A percentile compares a stretch with the other conserved stretches of the same genome.
Conservation (phyloP, 2,888 invertebrate genomes). For the Agapetus fuscipes region DNA sequence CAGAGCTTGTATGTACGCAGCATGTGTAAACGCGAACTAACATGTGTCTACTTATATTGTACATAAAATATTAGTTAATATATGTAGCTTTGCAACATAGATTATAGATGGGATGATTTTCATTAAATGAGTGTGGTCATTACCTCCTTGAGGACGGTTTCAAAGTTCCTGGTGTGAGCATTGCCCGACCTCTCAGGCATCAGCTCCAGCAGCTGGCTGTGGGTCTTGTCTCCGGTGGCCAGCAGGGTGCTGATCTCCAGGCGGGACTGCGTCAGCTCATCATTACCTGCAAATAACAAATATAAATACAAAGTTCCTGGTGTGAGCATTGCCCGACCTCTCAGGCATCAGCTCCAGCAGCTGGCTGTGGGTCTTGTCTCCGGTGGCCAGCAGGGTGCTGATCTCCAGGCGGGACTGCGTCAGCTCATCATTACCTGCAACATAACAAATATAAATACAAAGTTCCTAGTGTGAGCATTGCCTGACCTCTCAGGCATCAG, state of each 20-base stretch:
- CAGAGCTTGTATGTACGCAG: no score
- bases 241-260: conserved; percentile 89
- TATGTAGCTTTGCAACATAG: no score
- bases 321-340: conserved; percentile 84
- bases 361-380: conserved; percentile 93
- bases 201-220: conserved; percentile 87
- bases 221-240: conserved; percentile 91
- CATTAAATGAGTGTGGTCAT: no score
- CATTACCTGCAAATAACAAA: conserved; percentile 38
- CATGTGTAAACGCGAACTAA: no score
- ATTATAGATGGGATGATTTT: no score
- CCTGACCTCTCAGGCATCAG: conserved; percentile 94
- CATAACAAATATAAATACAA: conserved; percentile 38
- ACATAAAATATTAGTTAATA: no score
- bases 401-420: conserved; percentile 78
- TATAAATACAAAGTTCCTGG: conserved; percentile 65
- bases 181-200: conserved; percentile 96
- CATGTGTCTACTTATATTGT: no score
- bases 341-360: conserved; percentile 94
- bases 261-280: conserved; percentile 58
- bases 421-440: conserved; percentile 49
- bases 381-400: conserved; percentile 84
- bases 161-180: conserved; percentile 81
- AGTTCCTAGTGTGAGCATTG: conserved; percentile 81
- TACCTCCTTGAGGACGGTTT: conserved; percentile 71